Evolutionary conservation across 2,113 vertebrate genomes (phyloP).

Genomic region (Actinemys pallida): DNA sequence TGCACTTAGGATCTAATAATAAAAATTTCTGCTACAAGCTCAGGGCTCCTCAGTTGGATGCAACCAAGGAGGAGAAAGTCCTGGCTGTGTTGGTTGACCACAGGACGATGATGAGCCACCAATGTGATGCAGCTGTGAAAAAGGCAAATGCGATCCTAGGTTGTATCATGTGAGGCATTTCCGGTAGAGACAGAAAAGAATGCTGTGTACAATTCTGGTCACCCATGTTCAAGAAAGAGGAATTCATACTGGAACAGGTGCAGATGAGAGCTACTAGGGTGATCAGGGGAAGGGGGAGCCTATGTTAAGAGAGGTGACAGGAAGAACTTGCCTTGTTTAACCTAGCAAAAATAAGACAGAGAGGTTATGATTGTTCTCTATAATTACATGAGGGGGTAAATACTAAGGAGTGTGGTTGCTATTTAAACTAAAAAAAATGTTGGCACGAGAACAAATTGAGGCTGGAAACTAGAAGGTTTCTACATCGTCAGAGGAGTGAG

Average conservation of each 20-base stretch:
- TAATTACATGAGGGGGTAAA: not conserved
- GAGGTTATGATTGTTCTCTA: not conserved
- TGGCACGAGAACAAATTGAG: not conserved
- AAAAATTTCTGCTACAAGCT: not conserved
- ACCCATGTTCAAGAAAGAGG: not conserved
- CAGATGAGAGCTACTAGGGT: not conserved
- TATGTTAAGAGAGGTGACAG: not conserved
- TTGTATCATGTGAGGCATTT: not conserved
- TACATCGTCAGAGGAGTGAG: not conserved
- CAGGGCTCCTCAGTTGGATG: not conserved
- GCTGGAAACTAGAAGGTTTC: not conserved
- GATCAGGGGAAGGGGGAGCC: not conserved
- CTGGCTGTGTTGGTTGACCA: not conserved
- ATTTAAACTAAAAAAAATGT: not conserved
- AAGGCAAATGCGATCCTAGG: not conserved
- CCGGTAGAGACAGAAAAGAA: not conserved
- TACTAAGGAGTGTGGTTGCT: not conserved
- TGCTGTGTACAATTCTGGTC: not conserved
- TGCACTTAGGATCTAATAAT: not conserved
- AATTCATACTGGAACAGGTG: not conserved
- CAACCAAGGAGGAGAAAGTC: not conserved
- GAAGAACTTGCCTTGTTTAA: not conserved
- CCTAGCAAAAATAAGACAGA: not conserved
- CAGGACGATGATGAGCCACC: not conserved
- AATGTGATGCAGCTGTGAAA: not conserved